These are phyloP conservation scores for Globodera rostochiensis DNA, from an alignment of 1,140 invertebrate genomes.

Conservation along the genomic window DNA sequence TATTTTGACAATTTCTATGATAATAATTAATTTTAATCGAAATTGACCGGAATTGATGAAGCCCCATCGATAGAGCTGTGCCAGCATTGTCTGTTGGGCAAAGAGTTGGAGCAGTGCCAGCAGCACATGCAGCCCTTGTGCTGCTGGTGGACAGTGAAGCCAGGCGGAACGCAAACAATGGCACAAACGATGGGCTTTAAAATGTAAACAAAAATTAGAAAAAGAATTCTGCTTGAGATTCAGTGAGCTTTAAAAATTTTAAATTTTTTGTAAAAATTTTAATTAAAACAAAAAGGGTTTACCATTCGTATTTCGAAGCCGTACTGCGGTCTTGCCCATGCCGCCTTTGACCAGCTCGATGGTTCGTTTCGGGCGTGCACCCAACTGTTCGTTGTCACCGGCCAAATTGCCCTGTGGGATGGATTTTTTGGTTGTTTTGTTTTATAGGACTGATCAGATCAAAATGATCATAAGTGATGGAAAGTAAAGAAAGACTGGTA, in stretches of 20 bases:
- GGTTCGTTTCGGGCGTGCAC: constrained; percentile 50
- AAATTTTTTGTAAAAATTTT: constrained; percentile 5
- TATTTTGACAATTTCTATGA: not conserved
- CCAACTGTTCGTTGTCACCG: constrained; percentile 61
- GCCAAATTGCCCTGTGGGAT: constrained; percentile 64
- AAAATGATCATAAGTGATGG: too few relatives aligned
- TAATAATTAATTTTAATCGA: not conserved
- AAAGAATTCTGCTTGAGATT: not conserved
- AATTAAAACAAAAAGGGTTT: not conserved
- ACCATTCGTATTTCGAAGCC: constrained; percentile 22
- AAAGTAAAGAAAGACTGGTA: too few relatives aligned
- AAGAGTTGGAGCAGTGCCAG: constrained; percentile 59
- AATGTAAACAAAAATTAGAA: constrained; percentile 26
- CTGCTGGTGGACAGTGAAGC: constrained; percentile 60
- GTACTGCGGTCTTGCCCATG: constrained; percentile 10
- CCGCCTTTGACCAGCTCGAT: constrained; percentile 43
- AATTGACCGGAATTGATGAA: constrained; percentile 63
- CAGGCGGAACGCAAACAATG: constrained; percentile 52
- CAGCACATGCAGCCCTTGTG: constrained; percentile 59
- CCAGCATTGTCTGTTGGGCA: constrained; percentile 64
- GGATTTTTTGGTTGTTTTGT: constrained; percentile 18
- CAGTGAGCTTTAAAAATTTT: not conserved
- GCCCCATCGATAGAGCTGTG: constrained; percentile 61
- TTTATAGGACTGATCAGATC: too few relatives aligned
- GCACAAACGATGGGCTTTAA: constrained; percentile 37